Base-by-base conservation (phyloP, 2,113 vertebrate species). In the Oreochromis niloticus region DNA sequence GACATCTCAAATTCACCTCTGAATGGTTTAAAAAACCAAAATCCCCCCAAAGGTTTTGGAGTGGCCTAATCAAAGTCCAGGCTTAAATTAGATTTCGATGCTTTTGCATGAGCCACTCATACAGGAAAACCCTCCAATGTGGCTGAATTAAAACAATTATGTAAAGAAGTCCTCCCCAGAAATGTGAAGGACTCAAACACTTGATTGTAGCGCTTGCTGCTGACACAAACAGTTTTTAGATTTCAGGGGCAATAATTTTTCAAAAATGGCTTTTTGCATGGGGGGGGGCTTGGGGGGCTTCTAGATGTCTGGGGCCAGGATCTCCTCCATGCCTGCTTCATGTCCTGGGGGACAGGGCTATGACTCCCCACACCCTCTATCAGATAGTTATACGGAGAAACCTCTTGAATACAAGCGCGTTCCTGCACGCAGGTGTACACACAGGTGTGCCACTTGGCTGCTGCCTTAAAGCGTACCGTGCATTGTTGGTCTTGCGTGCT, bases 21-120 rank as follows among this genome's bases (percentile, higher is more conserved):
- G 0, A 59, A 30, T 59, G 56, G 24, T 30, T 57, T 14, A 57
- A 57, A 57, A 30, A 27, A 14, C 22, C 24, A 56, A 56, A 27
- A 7, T 0, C 0, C 2, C 24, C 9, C 56, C 6, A 57, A 27
- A 57, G 55, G 24, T 57, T 57, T 57, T 57, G 55, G 24, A 27
- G 55, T 27, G 24, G 55, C 12, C 55, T 57, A 57, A 14, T 57
- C 24, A 57, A 5, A 6, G 4, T 59, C 27, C 4, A 59, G 56
- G 27, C 56, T 59, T 59, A 59, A 59, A 59, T 59, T 59, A 30
- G 56, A 30, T 16, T 59, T 59, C 16, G 56, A 59, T 59, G 56
- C 27, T 30, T 59, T 5, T 59, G 7, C 56, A 59, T 59, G 56
- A 59, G 56, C 56, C 56, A 59, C 56, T 8, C 24, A 9, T 59